Base-by-base conservation (phyloP, 2,888 invertebrate genomes). In the Mactromeris polynyma region DNA sequence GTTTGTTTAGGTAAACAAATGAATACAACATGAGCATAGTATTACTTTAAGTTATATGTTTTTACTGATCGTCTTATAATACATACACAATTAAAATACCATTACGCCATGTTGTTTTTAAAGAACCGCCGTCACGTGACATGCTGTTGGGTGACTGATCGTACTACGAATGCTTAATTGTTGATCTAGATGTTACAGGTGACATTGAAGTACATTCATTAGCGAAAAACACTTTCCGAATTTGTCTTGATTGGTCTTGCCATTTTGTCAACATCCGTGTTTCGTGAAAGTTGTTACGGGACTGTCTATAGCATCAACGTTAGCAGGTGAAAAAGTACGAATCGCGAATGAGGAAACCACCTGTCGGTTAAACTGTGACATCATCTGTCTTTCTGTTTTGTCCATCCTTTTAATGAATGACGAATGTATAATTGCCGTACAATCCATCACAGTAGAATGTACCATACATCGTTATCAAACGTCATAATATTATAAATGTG, bases 351-450 rank as follows among this genome's bases (percentile, higher is more conserved):
- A 83, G 78, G 40, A 84, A 84, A 84, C 46, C 84, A 84, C 84
- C 84, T 84, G 84, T 46, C 77, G 38, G 46, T 84, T 33, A 77
- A 77, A 78, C n/a, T n/a, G 46, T 78, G 51, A 33, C 78, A 78
- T 46, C 17, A 84, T 84, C 84, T 84, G 38, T 84, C 84, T 84
- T 84, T 31, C 36, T 78, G 51, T 84, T 73, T 84, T 54, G 84
- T 84, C 84, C 84, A 84, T 84, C 84, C 84, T 36, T 36, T 73
- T 9, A 14, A 14, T 46, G 40, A 46, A 84, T 84, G 84, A 84
- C 78, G 84, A 78, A 84, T 84, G 77, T 78, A 51, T 42, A 54
- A 42, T 38, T 77, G 77, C 54, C 38, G n/a, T 42, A 54, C 54
- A 31, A 84, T 84, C 84, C 77, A 84, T 84, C 84, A 84, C 54